These are phyloP conservation scores for Glyphotaelius pellucidus DNA, from an alignment of 2,888 invertebrate genomes.

Conservation along the genomic window DNA sequence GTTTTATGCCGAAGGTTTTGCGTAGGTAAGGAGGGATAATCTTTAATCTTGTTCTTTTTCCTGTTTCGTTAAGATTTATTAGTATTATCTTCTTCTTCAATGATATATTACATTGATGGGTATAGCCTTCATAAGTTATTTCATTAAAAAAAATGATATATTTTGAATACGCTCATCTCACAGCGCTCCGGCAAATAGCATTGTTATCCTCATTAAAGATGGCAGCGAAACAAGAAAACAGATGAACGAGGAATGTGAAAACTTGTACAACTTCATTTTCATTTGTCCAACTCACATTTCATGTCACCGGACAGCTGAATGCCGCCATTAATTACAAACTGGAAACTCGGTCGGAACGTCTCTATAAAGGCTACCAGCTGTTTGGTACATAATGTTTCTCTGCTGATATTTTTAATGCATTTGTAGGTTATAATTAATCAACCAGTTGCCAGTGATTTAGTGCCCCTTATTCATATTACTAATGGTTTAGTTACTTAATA, in stretches of 20 bases:
- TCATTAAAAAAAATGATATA: not conserved
- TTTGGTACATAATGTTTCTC: not conserved
- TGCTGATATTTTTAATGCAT: not conserved
- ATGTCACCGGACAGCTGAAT: slow-evolving; percentile 47
- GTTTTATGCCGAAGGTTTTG: too few relatives aligned
- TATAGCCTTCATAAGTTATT: too few relatives aligned
- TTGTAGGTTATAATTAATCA: not conserved
- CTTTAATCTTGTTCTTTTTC: too few relatives aligned
- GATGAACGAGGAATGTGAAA: slow-evolving; percentile 37
- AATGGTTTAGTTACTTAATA: not conserved
- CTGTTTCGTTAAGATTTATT: too few relatives aligned
- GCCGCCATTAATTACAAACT: slow-evolving; percentile 41
- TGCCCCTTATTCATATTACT: not conserved
- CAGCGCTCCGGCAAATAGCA: not conserved
- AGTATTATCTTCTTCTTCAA: too few relatives aligned
- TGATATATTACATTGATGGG: too few relatives aligned
- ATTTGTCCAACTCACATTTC: slow-evolving; percentile 46
- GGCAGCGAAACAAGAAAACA: slow-evolving; percentile 28
- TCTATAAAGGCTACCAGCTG: slow-evolving; percentile 31
- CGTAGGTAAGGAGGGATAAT: too few relatives aligned
- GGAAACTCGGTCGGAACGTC: slow-evolving; percentile 36
- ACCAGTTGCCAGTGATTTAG: not conserved
- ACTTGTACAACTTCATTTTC: slow-evolving; percentile 51
- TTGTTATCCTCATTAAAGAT: not conserved
- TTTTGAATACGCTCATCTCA: not conserved